Base-by-base conservation (phyloP, 2,113 vertebrate genomes). In the Pelobates fuscus region DNA sequence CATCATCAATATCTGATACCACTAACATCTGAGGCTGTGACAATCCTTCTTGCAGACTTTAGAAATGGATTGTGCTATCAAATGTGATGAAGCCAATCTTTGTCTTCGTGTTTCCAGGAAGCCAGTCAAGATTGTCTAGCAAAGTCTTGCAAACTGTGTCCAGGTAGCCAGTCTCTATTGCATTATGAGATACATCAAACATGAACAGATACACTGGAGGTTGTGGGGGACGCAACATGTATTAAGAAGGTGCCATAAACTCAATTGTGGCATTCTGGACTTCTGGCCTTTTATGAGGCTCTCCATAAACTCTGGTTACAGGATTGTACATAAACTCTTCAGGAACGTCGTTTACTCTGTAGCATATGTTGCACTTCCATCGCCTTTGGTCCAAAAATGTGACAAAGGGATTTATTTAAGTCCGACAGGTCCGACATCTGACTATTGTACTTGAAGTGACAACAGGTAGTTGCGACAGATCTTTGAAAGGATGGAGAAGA, bases 241-340 rank as follows among this genome's bases (percentile, higher is more conserved):
- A 99, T 87, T 99, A 96, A 81, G 97, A 97, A 72, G 97, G 96
- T 80, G 97, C 97, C 85, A 99, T 99, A 80, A 99, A 99, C 79
- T 99, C 97, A 78, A 99, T 95, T 61, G 96, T 98, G 77, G 96
- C 91, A 78, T 97, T 98, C 80, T 96, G 96, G 79, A 98, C 94
- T 84, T 98, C 96, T 5, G 96, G 96, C 83, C 96, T 91, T 90
- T 93, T 98, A 78, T 96, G 95, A 76, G 96, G 95, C 62, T 97
- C 94, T 82, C 96, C 96, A 70, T 98, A 98, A 52, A 93, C 95
- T 89, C 94, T 92, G 80, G 95, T 98, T 84, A 98, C 93, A 77
- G 96, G 96, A 85, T 98, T 98, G 82, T 97, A 98, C 92, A 98
- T 95, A 79, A 98, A 98, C 84, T 98, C 96, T 85, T 98, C 96